Conservation (phyloP, 2,888 invertebrate species). For the Geophilus truncorum region DNA sequence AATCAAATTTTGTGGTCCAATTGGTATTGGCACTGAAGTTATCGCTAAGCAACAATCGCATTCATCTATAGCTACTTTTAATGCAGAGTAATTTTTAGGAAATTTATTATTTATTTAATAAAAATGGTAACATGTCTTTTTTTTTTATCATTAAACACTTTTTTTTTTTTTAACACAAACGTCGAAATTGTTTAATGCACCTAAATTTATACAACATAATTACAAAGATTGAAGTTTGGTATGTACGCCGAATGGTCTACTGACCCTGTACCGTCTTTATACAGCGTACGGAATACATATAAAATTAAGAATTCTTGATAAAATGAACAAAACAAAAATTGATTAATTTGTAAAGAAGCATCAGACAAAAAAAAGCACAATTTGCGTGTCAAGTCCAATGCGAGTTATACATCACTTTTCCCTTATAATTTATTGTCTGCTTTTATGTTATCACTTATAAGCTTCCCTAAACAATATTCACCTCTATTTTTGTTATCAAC, state of each 20-base stretch:
- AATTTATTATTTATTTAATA: not conserved
- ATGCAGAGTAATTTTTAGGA: not conserved
- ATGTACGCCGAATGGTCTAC: not conserved
- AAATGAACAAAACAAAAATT: not conserved
- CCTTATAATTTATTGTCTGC: not conserved
- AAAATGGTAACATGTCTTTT: not conserved
- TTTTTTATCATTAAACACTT: too few relatives aligned
- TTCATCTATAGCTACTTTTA: not conserved
- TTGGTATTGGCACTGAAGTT: not conserved
- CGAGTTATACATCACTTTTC: not conserved
- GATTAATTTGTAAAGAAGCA: not conserved
- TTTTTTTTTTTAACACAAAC: not conserved
- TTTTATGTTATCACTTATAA: not conserved
- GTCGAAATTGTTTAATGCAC: not conserved
- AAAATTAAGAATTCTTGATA: not conserved
- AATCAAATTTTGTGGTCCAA: too few relatives aligned
- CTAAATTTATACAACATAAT: constrained; percentile 15
- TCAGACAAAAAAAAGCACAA: not conserved
- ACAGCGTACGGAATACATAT: not conserved
- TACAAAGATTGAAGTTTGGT: constrained; percentile 10
- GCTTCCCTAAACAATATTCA: not conserved
- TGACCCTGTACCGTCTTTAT: not conserved
- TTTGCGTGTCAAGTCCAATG: not conserved
- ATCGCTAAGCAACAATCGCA: constrained; percentile 20
- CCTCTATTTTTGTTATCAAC: too few relatives aligned